Evolutionary conservation across 2,113 vertebrate species (phyloP).

Genomic region (Psilopsiagon aymara): DNA sequence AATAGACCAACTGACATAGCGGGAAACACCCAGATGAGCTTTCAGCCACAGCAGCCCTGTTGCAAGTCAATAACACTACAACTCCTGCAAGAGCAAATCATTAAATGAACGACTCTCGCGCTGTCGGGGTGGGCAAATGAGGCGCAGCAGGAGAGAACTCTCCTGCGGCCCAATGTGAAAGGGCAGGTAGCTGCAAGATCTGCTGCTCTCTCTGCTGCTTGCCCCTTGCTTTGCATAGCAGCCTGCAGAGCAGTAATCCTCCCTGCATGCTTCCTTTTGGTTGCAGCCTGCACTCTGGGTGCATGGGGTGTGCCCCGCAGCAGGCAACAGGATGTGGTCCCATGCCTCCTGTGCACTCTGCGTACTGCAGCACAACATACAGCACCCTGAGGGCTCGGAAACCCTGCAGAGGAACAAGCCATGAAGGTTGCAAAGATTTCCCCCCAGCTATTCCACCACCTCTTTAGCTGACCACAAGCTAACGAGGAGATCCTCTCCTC

Average conservation of each 20-base stretch:
- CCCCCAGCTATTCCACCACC: neutral
- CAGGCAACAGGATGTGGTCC: slow-evolving; percentile 17
- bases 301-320: neutral
- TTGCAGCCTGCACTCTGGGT: rapidly evolving
- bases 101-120: rapidly evolving
- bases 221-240: neutral
- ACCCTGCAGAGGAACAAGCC: neutral
- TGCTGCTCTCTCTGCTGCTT: neutral
- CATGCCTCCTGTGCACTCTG: neutral
- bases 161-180: rapidly evolving
- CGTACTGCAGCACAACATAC: rapidly evolving
- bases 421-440: neutral
- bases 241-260: neutral
- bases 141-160: neutral
- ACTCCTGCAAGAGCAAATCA: neutral
- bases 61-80: rapidly evolving
- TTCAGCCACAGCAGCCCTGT: neutral
- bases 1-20: rapidly evolving
- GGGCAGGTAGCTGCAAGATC: neutral
- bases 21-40: neutral
- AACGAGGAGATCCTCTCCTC: neutral
- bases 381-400: neutral
- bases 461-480: neutral
- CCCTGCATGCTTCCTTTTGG: neutral
- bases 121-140: rapidly evolving